These are phyloP conservation scores for Caenorhabditis sp. DNA, from an alignment of 2,888 invertebrate species.

Conservation along the genomic window DNA sequence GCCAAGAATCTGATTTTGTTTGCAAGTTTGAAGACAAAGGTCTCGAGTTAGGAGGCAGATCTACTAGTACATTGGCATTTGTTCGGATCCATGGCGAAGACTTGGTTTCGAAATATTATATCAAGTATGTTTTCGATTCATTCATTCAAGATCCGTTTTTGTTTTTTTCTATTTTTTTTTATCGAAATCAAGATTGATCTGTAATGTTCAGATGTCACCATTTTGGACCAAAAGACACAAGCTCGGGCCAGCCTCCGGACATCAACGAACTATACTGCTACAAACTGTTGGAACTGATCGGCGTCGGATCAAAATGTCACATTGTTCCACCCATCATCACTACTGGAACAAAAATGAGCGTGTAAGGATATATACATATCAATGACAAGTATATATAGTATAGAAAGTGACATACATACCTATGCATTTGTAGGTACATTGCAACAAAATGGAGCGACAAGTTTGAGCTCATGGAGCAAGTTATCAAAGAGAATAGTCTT, in stretches of 20 bases:
- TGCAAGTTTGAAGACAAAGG: slow-evolving; percentile 25
- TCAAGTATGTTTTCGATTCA: slow-evolving; percentile 30
- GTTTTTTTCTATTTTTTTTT: slow-evolving; percentile 8
- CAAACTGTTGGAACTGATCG: slow-evolving; percentile 30
- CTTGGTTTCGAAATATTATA: slow-evolving; percentile 18
- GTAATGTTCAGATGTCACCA: slow-evolving; percentile 27
- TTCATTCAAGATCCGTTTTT: slow-evolving; percentile 34
- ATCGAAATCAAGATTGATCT: slow-evolving; percentile 3
- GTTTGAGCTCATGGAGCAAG: slow-evolving; percentile 31
- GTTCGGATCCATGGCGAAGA: slow-evolving; percentile 33
- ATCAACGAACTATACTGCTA: slow-evolving; percentile 30
- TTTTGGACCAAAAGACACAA: slow-evolving; percentile 15
- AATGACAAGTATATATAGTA: no score
- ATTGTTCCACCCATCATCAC: slow-evolving; percentile 23
- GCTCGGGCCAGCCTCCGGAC: slow-evolving; percentile 18
- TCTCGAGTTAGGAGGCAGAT: slow-evolving; percentile 13
- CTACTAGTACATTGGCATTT: slow-evolving; percentile 14
- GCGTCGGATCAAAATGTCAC: slow-evolving; percentile 27
- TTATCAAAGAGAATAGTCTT: slow-evolving; percentile 30
- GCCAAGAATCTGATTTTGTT: slow-evolving; percentile 23
- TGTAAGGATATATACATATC: slow-evolving; percentile 45
- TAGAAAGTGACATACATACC: slow-evolving; percentile 15
- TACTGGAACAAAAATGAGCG: slow-evolving; percentile 33
- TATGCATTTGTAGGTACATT: slow-evolving; percentile 20
- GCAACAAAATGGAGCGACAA: slow-evolving; percentile 40